phyloP scores from a whole-genome alignment of 2,888 invertebrate genomes.

The Pyrochroa serraticornis region DNA sequence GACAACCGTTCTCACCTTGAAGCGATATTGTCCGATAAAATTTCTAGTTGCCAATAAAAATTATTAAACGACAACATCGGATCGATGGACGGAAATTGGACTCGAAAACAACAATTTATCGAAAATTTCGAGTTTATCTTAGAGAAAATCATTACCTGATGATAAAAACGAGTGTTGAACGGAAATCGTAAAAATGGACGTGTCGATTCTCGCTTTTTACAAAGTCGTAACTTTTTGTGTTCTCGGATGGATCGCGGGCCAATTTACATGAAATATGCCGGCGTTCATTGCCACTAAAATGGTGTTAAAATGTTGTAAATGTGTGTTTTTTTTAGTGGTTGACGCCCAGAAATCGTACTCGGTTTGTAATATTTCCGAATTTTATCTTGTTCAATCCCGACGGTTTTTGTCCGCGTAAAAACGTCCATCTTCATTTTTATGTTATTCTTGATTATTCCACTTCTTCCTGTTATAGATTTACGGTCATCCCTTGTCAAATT shows the following conservation, averaged over 20 bases:
- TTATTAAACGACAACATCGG: neutral
- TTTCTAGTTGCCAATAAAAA: neutral
- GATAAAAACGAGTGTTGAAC: neutral
- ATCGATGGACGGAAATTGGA: no score
- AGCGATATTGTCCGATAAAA: conserved; percentile 12
- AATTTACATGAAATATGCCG: conserved; percentile 4
- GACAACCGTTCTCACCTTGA: conserved; percentile 28
- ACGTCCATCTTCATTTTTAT: neutral
- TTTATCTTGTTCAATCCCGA: neutral
- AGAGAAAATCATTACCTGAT: neutral
- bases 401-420: neutral
- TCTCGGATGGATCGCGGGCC: neutral
- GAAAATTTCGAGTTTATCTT: neutral
- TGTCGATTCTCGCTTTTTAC: neutral
- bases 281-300: neutral
- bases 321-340: neutral
- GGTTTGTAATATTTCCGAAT: neutral
- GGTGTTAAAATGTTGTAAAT: no score
- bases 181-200: neutral
- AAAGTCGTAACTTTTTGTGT: neutral
- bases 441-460: neutral
- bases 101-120: no score
- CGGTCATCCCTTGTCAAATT: neutral
- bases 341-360: neutral
- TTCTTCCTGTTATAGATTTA: neutral